These are phyloP conservation scores for Sebastes minor DNA, from an alignment of 2,797 vertebrate species.

Conservation along the genomic window DNA sequence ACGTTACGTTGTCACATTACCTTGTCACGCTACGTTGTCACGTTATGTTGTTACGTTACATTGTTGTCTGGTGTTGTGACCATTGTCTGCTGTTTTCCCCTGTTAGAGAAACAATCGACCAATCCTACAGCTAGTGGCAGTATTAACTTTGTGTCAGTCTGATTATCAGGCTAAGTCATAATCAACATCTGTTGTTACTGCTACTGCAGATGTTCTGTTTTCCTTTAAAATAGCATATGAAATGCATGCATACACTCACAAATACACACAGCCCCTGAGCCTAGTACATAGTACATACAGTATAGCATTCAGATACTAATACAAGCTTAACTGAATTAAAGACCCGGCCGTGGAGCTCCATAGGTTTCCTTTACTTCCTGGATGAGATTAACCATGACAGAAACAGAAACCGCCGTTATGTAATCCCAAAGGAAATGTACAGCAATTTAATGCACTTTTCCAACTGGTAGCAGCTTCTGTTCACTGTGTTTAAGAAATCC, in stretches of 20 bases:
- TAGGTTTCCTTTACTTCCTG: neutral
- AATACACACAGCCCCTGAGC: neutral
- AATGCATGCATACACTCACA: neutral
- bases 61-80: too few species aligned
- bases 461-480: constrained; percentile 11
- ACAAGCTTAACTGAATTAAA: neutral
- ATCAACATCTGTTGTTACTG: neutral
- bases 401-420: constrained; percentile 23
- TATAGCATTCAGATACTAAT: neutral
- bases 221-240: neutral
- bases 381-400: constrained; percentile 43
- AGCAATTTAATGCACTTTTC: constrained; percentile 22
- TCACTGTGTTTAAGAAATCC: constrained; percentile 21
- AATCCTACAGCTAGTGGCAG: too few species aligned
- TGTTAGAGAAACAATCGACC: too few species aligned
- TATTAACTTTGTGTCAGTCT: neutral
- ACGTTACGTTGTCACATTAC: too few species aligned
- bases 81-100: too few species aligned
- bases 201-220: neutral
- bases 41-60: too few species aligned
- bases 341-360: neutral
- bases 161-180: neutral
- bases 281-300: too few species aligned
- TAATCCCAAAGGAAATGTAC: constrained; percentile 7
- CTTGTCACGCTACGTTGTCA: too few species aligned